A percentile compares a stretch with the other conserved stretches of the same genome.
Conservation (phyloP, 2,797 vertebrate species). For the Ctenosaura bakeri region DNA sequence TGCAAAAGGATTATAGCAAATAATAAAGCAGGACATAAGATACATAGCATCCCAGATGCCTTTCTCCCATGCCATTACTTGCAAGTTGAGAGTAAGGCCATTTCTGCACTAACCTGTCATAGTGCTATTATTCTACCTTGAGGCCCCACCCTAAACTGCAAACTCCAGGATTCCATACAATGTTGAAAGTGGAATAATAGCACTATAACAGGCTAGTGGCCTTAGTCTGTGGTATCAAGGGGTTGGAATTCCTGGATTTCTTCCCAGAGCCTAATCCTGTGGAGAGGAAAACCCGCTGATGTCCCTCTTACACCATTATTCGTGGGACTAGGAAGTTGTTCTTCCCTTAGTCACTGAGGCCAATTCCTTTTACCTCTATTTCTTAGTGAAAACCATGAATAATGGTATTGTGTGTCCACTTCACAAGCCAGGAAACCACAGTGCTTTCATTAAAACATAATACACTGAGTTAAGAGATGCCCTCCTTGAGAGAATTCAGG, state of each 20-base stretch:
- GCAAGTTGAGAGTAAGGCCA: background rate
- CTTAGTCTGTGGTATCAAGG: background rate
- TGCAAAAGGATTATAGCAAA: slow-evolving; percentile 18
- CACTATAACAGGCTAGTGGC: too few species aligned
- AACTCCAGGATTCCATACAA: too few species aligned
- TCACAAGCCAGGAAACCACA: background rate
- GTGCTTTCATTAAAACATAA: background rate
- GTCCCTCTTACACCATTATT: background rate
- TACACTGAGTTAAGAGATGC: background rate
- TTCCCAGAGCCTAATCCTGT: background rate
- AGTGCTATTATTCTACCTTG: too few species aligned
- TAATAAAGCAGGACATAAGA: background rate
- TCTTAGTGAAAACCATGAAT: background rate
- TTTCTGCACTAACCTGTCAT: too few species aligned
- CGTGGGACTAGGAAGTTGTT: background rate
- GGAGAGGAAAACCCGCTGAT: too few species aligned
- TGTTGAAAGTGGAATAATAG: too few species aligned
- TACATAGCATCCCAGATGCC: background rate
- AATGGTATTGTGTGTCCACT: too few species aligned
- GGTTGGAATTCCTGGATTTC: background rate
- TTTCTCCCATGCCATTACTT: background rate
- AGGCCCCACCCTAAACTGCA: too few species aligned
- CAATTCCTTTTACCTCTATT: background rate
- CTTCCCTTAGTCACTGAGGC: too few species aligned
- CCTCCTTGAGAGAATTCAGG: background rate